Percentiles rank a stretch among this genome's conserved stretches.
These are phyloP conservation scores for Cochlearius cochlearius DNA, from an alignment of 2,113 vertebrate genomes.

Conservation along the genomic window DNA sequence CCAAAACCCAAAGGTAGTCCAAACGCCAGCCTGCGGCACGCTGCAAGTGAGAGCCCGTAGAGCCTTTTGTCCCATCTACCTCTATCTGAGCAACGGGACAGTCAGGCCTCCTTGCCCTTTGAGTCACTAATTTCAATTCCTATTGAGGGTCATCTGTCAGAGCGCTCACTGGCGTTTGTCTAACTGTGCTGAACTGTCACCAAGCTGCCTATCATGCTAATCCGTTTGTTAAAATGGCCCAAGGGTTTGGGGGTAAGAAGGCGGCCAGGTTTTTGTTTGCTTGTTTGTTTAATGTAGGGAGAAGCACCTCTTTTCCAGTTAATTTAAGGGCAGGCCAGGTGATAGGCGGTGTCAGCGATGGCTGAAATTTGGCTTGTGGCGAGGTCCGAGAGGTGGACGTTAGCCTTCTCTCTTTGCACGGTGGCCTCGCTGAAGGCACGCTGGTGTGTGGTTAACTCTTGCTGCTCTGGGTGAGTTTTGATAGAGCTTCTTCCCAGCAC, in stretches of 20 bases:
- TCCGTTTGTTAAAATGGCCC: neutral
- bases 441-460: neutral
- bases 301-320: neutral
- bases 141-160: neutral
- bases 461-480: neutral
- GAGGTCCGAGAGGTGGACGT: neutral
- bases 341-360: neutral
- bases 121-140: neutral
- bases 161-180: neutral
- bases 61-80: neutral
- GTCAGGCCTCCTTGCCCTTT: neutral
- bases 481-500: neutral
- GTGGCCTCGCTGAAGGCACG: neutral
- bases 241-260: neutral
- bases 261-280: neutral
- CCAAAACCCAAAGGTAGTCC: neutral
- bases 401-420: neutral
- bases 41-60: neutral
- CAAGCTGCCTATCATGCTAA: neutral
- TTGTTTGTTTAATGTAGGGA: neutral
- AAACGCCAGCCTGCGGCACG: fast-evolving
- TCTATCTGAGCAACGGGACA: neutral
- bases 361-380: neutral
- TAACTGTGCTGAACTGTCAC: neutral
- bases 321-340: neutral